Base-by-base conservation (phyloP, 2,888 invertebrate species). In the Ypsolopha sequella region DNA sequence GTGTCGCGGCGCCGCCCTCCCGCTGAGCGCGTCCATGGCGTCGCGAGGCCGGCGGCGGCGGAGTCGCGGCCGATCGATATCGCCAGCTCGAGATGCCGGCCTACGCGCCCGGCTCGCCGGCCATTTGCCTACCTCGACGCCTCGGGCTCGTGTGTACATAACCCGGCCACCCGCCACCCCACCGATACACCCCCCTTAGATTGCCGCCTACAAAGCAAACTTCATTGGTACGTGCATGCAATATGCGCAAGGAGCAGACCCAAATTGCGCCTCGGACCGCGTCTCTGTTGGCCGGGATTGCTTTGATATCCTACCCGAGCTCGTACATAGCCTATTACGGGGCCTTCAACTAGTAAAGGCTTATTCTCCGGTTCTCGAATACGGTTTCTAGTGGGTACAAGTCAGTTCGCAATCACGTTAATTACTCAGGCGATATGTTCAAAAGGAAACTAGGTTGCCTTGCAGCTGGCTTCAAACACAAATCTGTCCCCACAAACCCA, bases 181-280 rank as follows among this genome's bases (percentile, higher is more conserved):
- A 58, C 65, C 76, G 73, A 80, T 78, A 78, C 77, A 74, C 82
- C 84, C 82, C 80, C 79, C 70, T 24, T 76, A 84, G 85, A 85
- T 85, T 85, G 84, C 85, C 81, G 84, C 84, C 85, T 82, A 85
- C 85, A 84, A 82, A 85, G 85, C 85, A 84, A 85, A 84, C 84
- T 85, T 84, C 85, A 82, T 84, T 80, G 85, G 82, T 80, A 85
- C 84, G 85, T 86, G 85, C 77, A 85, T 85, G 84, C 85, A 84
- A 85, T 86, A 82, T 85, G 81, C 85, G 84, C 84, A 85, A 85
- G 85, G 84, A 84, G 80, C 63, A 62, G 59, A 58, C 69, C 77
- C 78, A 75, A 80, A 82, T 80, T 80, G 77, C 76, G 74, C 73
- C 76, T 77, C 71, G 65, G 68, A 68, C 66, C 68, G 65, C 63